phyloP scores from a whole-genome alignment of 2,113 vertebrate genomes.

The Xenus cinereus region DNA sequence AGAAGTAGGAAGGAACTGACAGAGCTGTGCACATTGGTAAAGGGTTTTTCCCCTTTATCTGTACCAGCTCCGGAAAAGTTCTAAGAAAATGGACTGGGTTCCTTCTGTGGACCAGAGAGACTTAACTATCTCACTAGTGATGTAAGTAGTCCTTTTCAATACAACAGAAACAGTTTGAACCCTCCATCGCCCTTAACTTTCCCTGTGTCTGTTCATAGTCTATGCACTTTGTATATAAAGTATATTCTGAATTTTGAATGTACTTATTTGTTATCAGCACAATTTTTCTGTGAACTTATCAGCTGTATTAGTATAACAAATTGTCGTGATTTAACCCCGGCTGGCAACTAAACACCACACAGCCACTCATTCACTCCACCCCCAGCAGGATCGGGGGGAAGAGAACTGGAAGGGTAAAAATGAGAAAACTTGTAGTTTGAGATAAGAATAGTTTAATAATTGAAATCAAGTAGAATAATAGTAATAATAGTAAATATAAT shows the following conservation, averaged over 20 bases:
- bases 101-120: neutral
- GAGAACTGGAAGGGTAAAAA: neutral
- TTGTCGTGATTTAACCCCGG: neutral
- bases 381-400: neutral
- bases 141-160: neutral
- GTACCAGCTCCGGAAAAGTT: neutral
- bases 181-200: neutral
- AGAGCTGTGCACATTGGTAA: neutral
- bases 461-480: neutral
- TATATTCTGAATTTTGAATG: neutral
- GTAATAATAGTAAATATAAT: neutral
- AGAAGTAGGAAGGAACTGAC: neutral
- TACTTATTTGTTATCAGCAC: neutral
- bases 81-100: neutral
- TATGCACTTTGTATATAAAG: neutral
- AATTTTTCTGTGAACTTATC: neutral
- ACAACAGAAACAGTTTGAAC: neutral
- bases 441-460: neutral
- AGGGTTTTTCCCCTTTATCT: neutral
- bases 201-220: neutral
- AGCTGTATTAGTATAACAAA: neutral
- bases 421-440: neutral
- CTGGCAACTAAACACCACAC: neutral
- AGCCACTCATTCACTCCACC: neutral
- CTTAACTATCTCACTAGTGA: accelerated